These are phyloP conservation scores for Pristionchus arcanus DNA, from an alignment of 2,888 invertebrate species.

Conservation along the genomic window DNA sequence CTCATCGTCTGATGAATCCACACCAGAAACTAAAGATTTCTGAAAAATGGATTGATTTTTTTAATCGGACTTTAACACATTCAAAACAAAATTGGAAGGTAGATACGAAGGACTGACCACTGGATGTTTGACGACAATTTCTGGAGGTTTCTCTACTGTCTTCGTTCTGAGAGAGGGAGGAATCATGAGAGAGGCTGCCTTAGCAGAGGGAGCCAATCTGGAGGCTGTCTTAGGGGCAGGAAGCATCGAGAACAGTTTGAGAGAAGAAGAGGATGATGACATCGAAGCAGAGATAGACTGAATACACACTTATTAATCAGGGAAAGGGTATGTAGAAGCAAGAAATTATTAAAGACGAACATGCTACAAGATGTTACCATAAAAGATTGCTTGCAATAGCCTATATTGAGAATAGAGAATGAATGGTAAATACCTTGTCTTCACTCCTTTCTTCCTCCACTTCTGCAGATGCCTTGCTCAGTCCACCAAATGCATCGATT, in stretches of 20 bases:
- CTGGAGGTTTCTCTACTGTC: neutral
- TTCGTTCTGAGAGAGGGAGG: slow-evolving; percentile 37
- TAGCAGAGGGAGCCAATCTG: neutral
- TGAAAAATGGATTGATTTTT: neutral
- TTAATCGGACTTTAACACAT: neutral
- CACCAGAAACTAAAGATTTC: slow-evolving; percentile 14
- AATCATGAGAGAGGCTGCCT: slow-evolving; percentile 16
- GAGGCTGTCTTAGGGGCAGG: slow-evolving; percentile 25
- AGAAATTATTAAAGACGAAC: neutral
- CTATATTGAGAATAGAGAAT: neutral
- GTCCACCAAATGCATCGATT: slow-evolving; percentile 54
- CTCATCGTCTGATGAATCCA: slow-evolving; percentile 33
- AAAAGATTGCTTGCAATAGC: neutral
- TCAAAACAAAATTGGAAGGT: neutral
- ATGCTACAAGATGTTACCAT: neutral
- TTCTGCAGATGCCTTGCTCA: slow-evolving; percentile 4
- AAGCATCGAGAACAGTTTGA: slow-evolving; percentile 51
- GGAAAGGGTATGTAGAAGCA: neutral
- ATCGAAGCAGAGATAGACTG: slow-evolving; percentile 16
- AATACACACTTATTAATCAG: neutral
- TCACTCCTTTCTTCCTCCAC: slow-evolving; percentile 39
- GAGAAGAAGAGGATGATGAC: slow-evolving; percentile 14
- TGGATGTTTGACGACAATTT: neutral
- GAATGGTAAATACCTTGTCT: neutral
- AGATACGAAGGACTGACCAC: neutral